Evolutionary conservation across 1,140 invertebrate genomes (phyloP).

Genomic region (Euura saliciscinereae): DNA sequence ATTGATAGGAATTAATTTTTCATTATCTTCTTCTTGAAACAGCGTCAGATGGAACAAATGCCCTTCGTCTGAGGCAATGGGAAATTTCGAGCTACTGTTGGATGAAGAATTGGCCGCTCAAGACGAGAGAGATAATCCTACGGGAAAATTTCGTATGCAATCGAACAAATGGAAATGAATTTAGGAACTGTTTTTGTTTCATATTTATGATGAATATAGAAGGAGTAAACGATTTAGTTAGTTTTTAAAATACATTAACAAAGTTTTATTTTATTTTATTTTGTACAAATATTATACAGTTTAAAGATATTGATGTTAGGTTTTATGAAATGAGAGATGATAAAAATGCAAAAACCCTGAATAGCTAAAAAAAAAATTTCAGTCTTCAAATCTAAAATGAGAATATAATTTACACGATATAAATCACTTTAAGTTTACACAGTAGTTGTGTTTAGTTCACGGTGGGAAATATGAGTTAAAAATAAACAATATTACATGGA

Average conservation of each 20-base stretch:
- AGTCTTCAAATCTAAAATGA: conserved; percentile 50
- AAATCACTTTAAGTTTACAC: too few relatives aligned
- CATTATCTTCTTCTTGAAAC: conserved; percentile 19
- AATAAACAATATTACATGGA: too few relatives aligned
- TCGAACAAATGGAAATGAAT: conserved; percentile 54
- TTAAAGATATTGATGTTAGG: conserved; percentile 27
- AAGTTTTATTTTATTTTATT: conserved; percentile 32
- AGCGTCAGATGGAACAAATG: conserved; percentile 91
- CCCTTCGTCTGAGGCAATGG: conserved; percentile 77
- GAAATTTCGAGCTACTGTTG: conserved; percentile 88
- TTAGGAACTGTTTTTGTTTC: too few relatives aligned
- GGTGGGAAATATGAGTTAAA: too few relatives aligned
- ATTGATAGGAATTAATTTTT: conserved; percentile 9
- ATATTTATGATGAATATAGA: too few relatives aligned
- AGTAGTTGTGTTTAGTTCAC: too few relatives aligned
- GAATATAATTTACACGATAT: not conserved
- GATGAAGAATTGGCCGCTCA: conserved; percentile 79
- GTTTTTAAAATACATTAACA: conserved; percentile 38
- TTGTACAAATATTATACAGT: conserved; percentile 43
- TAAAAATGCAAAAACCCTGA: conserved; percentile 42
- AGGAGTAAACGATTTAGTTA: not conserved
- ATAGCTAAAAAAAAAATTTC: conserved; percentile 45
- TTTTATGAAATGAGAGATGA: conserved; percentile 35
- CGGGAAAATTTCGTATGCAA: conserved; percentile 40
- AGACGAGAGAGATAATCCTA: conserved; percentile 57